These are phyloP conservation scores for Rhagophthalmus giganteus DNA, from an alignment of 2,888 invertebrate species.

Conservation along the genomic window DNA sequence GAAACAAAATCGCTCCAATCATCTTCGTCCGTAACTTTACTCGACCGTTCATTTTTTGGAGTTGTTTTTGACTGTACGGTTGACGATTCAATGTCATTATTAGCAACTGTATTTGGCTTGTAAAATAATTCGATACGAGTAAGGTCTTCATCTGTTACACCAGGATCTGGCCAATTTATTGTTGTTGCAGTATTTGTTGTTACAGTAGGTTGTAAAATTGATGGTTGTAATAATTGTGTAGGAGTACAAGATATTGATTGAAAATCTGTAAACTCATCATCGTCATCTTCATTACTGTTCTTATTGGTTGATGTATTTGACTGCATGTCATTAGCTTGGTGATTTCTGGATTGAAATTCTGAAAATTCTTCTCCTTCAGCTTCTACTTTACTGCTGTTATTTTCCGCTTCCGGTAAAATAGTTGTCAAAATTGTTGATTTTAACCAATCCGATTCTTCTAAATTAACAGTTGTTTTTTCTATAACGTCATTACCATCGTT, in stretches of 20 bases:
- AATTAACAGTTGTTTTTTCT: conserved; percentile 23
- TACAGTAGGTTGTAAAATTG: conserved; percentile 28
- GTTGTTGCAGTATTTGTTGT: conserved; percentile 45
- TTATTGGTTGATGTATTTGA: background rate
- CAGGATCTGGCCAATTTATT: conserved; percentile 68
- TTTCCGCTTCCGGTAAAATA: conserved; percentile 38
- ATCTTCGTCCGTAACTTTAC: conserved; percentile 56
- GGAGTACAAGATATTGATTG: conserved; percentile 36
- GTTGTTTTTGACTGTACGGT: background rate
- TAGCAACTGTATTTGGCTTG: conserved; percentile 7
- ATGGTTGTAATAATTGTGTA: conserved; percentile 42
- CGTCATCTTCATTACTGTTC: conserved; percentile 33
- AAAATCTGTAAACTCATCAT: conserved; percentile 55
- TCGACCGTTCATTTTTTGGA: too few relatives aligned
- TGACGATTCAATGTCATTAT: background rate
- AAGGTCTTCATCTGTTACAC: conserved; percentile 54
- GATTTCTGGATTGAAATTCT: conserved; percentile 25
- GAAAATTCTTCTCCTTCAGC: conserved; percentile 24
- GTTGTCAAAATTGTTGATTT: conserved; percentile 47
- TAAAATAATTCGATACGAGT: conserved; percentile 48
- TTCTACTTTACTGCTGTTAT: conserved; percentile 12
- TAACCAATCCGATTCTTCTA: conserved; percentile 40
- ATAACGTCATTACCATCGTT: background rate
- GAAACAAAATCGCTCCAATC: conserved; percentile 66
- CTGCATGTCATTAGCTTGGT: conserved; percentile 3